Conservation (phyloP, 2,888 invertebrate genomes). For the Papilio elwesi region DNA sequence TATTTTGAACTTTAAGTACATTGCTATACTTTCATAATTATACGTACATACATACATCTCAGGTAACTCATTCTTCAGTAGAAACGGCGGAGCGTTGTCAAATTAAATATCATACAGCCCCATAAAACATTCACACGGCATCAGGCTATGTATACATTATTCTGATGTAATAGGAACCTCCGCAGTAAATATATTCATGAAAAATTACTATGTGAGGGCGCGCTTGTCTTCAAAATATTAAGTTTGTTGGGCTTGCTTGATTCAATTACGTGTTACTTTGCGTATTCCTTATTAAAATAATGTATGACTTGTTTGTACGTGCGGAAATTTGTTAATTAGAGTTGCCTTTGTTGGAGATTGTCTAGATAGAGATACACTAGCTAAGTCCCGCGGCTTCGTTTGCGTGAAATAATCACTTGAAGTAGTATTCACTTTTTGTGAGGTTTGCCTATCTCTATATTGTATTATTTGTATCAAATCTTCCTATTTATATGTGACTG, state of each 20-base stretch:
- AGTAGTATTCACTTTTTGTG: too few relatives aligned
- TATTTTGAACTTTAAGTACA: too few relatives aligned
- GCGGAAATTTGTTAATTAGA: conserved; percentile 30
- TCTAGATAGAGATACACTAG: neutral
- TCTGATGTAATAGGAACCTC: conserved; percentile 27
- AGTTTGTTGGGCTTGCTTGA: conserved; percentile 29
- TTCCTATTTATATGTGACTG: neutral
- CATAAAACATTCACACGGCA: conserved; percentile 35
- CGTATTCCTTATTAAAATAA: conserved; percentile 32
- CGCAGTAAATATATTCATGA: conserved; percentile 40
- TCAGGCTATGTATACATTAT: conserved; percentile 36
- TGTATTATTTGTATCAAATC: neutral
- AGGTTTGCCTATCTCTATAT: too few relatives aligned
- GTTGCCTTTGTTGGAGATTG: neutral
- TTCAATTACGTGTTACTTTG: conserved; percentile 37
- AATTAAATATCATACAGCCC: conserved; percentile 33
- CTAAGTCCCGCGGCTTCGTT: too few relatives aligned
- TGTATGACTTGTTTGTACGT: conserved; percentile 4
- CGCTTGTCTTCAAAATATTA: conserved; percentile 36
- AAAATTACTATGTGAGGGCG: conserved; percentile 34
- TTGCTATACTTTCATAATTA: neutral
- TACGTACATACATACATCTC: conserved; percentile 1
- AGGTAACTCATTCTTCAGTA: conserved; percentile 21
- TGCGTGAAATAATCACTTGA: too few relatives aligned
- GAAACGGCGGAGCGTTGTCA: conserved; percentile 24